A percentile compares a stretch with the other conserved stretches of the same genome.
Conservation (phyloP, 2,888 invertebrate genomes). For the Zelleria hepariella region DNA sequence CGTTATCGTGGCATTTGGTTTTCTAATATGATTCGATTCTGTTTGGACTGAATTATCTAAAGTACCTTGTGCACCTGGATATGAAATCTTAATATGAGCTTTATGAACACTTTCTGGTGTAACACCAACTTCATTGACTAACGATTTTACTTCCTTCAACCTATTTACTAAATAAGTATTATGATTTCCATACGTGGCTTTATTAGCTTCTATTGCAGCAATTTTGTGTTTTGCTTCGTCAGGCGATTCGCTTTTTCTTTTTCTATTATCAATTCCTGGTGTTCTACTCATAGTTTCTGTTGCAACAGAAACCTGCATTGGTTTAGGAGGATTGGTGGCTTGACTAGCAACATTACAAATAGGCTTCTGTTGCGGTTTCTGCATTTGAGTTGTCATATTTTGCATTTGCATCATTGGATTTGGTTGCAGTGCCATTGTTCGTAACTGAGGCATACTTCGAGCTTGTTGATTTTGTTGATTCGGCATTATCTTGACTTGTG, state of each 20-base stretch:
- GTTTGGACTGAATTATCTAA: background rate
- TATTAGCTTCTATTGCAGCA: slow-evolving; percentile 18
- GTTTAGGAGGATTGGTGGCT: background rate
- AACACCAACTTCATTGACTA: background rate
- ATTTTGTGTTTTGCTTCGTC: slow-evolving; percentile 41
- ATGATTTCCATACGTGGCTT: slow-evolving; percentile 5
- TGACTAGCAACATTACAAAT: background rate
- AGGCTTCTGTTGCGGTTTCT: background rate
- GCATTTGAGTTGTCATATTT: background rate
- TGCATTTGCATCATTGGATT: background rate
- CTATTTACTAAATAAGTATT: background rate
- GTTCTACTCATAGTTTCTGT: slow-evolving; percentile 9
- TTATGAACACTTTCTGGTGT: background rate
- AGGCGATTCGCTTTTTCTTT: slow-evolving; percentile 55
- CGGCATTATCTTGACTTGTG: background rate
- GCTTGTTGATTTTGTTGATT: background rate
- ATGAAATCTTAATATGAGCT: background rate
- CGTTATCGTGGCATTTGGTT: background rate
- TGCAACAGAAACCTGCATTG: background rate
- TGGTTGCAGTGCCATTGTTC: background rate
- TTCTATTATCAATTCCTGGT: slow-evolving; percentile 28
- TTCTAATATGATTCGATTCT: slow-evolving; percentile 6
- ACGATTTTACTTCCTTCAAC: background rate
- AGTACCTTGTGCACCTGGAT: background rate
- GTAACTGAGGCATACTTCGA: background rate